Conservation (phyloP, 2,113 vertebrate genomes). For the Spermophilus dauricus region DNA sequence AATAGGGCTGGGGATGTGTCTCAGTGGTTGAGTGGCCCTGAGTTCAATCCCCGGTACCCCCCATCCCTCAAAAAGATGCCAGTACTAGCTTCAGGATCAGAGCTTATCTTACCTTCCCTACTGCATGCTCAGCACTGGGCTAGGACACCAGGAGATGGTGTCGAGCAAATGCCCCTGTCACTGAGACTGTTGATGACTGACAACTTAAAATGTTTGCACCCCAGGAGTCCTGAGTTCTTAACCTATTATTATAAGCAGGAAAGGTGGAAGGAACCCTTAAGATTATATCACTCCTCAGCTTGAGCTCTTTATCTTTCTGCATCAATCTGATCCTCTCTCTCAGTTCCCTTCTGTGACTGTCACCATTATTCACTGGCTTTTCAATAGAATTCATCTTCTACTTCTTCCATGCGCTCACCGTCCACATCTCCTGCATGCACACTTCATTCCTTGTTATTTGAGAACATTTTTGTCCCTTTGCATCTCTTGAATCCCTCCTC, state of each 20-base stretch:
- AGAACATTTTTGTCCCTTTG: not conserved
- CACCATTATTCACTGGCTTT: not conserved
- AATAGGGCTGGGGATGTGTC: too few species aligned
- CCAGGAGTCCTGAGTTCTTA: constrained; percentile 16
- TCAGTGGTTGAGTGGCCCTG: too few species aligned
- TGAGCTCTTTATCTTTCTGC: not conserved
- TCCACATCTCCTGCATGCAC: not conserved
- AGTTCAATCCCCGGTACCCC: too few species aligned
- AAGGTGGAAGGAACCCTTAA: not conserved
- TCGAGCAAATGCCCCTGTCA: not conserved
- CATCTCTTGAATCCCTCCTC: not conserved
- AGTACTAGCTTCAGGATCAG: not conserved
- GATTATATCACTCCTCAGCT: not conserved
- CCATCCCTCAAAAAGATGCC: not conserved
- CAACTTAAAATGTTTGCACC: not conserved
- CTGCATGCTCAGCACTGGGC: not conserved
- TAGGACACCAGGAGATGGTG: not conserved
- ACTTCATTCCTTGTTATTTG: not conserved
- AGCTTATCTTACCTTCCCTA: not conserved
- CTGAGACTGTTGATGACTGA: not conserved
- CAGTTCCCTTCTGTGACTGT: not conserved
- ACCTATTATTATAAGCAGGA: not conserved
- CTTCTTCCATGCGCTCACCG: not conserved
- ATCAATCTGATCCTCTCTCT: not conserved
- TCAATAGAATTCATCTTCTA: not conserved